Evolutionary conservation across 2,797 vertebrate genomes (phyloP), one percentile per base, ranked within the genome.

Genomic region (Cyprinella venusta): DNA sequence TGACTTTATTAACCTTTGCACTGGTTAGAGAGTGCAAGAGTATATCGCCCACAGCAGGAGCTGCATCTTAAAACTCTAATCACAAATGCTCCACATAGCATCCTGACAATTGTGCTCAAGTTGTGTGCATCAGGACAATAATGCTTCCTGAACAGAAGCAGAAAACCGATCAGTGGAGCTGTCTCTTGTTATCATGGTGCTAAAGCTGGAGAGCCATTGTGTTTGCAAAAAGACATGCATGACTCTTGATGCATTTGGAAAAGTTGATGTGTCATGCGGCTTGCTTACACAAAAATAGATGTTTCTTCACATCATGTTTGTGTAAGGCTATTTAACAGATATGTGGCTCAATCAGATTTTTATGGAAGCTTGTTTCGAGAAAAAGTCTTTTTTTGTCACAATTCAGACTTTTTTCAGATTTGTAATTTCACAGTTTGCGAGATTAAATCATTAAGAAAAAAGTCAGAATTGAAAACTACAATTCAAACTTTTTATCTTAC

Each of bases 161-260:
- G 40, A 72, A n/a, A 72, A 48, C 80, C 74, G 56, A 67, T 79
- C 77, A 79, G 77, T 38, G 77, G 33, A 79, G 13, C 21, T 68
- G 64, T 79, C 64, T 68, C 64, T 67, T 67, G 45, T 68, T 67
- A 79, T 79, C 77, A 50, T 50, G 18, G 10, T 33, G 24, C 40
- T 77, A 24, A 63, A 77, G 40, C 59, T 77, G 24, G 75, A 77
- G 56, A 63, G 6, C 24, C 38, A 45, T 42, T 64, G 40, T 64
- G 54, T 64, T 33, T 12, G 59, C 42, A 78, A 78, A 42, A 78
- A 63, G 18, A 16, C 40, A 21, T 21, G 59, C 45, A 42, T 63
- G 56, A 45, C 16, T 64, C 18, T 33, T 21, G 40, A 78, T 78
- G 40, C 26, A 78, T 65, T 78, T 7, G 26, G 40, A 65, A 48